Evolutionary conservation across 2,888 invertebrate genomes (phyloP), one percentile per base, ranked within the genome.

Genomic region (Amblyteles armatorius): DNA sequence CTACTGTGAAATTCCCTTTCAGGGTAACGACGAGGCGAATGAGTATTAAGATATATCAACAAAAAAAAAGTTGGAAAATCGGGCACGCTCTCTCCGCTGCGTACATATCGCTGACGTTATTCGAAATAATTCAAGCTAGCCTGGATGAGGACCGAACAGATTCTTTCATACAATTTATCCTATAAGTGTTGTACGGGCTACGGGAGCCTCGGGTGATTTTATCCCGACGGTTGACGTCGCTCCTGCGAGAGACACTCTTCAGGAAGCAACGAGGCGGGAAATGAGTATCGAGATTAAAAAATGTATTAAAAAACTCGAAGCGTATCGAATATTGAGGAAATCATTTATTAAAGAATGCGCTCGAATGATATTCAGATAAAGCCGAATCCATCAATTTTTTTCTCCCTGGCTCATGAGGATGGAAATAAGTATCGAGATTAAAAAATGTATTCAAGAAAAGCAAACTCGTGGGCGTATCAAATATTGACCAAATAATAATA

Each of bases 41-140:
- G 44, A 11, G 44, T 44, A 44, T 44, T 44, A 16, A 13, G 44
- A 16, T 44, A 3, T 5, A 0, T 3, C 0, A 3, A 13, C 0
- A 40, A 40, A 13, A 3, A 22, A 40, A 40, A 40, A 1, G 6
- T 6, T 26, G 26, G 11, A 40, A 40, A 40, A 40, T 11, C 26
- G 16, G 63, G 13, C 33, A 11, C 60, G 40, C 63, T 16, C 52
- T 26, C 13, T 33, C 3, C 52, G 48, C 26, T 40, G 7, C 67
- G 7, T 44, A 29, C 26, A 1, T 29, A n/a, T 5, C n/a, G 55
- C 36, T 79, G 26, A n/a, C 36, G 7, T 52, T 13, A 26, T 44
- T 65, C 79, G 36, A 52, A 48, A 79, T 79, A 71, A 63, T 72
- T 52, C 36, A 22, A 26, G 72, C 52, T 50, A 48, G 19, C 22